Evolutionary conservation across 2,888 invertebrate genomes (phyloP).

Genomic region (Fissipunctia ypsillon): DNA sequence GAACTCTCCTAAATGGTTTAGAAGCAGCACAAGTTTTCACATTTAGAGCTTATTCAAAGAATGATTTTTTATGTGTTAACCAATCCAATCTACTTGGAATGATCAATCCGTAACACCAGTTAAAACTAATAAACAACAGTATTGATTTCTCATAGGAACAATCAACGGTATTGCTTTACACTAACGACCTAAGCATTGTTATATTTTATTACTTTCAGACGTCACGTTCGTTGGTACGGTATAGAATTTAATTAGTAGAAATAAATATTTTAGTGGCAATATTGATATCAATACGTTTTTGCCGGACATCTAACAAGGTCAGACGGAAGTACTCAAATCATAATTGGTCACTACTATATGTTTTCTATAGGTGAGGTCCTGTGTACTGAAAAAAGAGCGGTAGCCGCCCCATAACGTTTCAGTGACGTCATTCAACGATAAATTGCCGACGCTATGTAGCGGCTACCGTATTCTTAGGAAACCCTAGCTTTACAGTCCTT

Average conservation of each 20-base stretch:
- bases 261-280: conserved; percentile 12
- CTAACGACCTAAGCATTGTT: conserved; percentile 18
- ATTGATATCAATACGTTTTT: neutral
- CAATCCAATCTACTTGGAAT: neutral
- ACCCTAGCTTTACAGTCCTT: no score
- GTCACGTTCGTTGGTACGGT: conserved; percentile 2
- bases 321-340: neutral
- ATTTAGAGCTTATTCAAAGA: no score
- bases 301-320: neutral
- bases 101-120: neutral
- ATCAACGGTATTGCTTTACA: no score
- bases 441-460: no score
- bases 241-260: conserved; percentile 12
- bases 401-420: neutral
- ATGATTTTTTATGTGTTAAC: neutral
- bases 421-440: no score
- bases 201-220: conserved; percentile 27
- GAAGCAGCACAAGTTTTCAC: no score
- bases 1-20: neutral
- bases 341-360: neutral
- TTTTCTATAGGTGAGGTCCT: neutral
- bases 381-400: neutral
- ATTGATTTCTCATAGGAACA: conserved; percentile 5
- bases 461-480: no score
- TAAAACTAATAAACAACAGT: neutral